Base-by-base conservation (phyloP, 2,888 invertebrate species). In the Nephrotoma appendiculata region DNA sequence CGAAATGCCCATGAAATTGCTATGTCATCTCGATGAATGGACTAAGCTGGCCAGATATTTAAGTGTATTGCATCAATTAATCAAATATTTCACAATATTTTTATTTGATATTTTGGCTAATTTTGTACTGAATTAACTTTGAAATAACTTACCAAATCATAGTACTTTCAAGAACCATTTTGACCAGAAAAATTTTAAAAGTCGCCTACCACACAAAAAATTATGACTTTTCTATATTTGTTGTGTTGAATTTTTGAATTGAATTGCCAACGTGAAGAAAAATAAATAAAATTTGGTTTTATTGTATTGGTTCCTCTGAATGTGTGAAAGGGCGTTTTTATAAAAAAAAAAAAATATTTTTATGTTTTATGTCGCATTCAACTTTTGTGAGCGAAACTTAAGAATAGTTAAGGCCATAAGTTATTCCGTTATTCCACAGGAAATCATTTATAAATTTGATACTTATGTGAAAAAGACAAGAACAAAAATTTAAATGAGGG, bases 111-210 rank as follows among this genome's bases (percentile, higher is more conserved):
- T 84, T 42, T 6, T 5, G 42, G 2, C 5, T 42, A 52, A 31
- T 11, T 41, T 11, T 2, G 3, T 48, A 48, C 48, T 12, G n/a
- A 48, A 48, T 48, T 48, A 48, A 31, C 31, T 31, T 31, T 48
- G 0, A 48, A 87, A 44, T 19, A 88, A 89, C 93, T 94, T 93
- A 96, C 96, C 98, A 98, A 92, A 98, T 97, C 96, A 98, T 97
- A 91, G 98, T 98, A 95, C 98, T 98, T 94, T 98, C 98, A 89
- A 98, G 93, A 91, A 98, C 98, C 98, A 98, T 98, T 93, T 84
- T 84, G 84, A 41, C n/a, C 41, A 84, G 41, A 71, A 71, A 71
- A 31, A 71, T 9, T 71, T 71, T 71, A 71, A n/a, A 5, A 71
- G 31, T 31, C 71, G 71, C 19, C 71, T 31, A 52, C 5, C 71